Percentiles rank a stretch among this genome's conserved stretches.
These are phyloP conservation scores for Piezodorus guildinii DNA, from an alignment of 1,140 invertebrate species.

Conservation along the genomic window DNA sequence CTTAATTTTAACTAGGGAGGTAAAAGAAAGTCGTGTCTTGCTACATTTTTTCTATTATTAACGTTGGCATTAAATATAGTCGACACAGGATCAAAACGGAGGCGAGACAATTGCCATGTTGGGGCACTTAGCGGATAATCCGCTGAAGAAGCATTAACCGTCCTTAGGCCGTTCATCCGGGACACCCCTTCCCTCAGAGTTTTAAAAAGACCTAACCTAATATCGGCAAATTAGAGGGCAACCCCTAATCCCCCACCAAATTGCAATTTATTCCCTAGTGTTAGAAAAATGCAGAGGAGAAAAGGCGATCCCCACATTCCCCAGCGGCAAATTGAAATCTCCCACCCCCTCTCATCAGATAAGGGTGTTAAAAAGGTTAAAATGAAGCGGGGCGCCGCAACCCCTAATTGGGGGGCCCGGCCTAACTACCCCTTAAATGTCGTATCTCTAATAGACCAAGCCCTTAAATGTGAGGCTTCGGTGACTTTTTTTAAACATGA, in stretches of 20 bases:
- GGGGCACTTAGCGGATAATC: too few relatives aligned
- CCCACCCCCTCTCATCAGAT: constrained; percentile 23
- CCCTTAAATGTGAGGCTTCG: constrained; percentile 9
- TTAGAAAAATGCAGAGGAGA: constrained; percentile 9
- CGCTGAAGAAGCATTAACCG: too few relatives aligned
- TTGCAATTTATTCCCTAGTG: constrained; percentile 16
- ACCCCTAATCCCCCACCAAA: constrained; percentile 2
- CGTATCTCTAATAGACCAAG: constrained; percentile 13
- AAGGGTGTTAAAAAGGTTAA: constrained; percentile 28
- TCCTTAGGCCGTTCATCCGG: too few relatives aligned
- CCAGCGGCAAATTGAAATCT: constrained; percentile 21
- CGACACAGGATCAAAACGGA: too few relatives aligned
- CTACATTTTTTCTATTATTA: too few relatives aligned
- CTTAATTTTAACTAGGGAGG: too few relatives aligned
- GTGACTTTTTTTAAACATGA: constrained; percentile 14
- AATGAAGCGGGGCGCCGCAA: constrained; percentile 21
- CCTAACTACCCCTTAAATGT: constrained; percentile 19
- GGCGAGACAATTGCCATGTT: too few relatives aligned
- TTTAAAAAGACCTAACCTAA: constrained; percentile 11
- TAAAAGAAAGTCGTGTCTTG: too few relatives aligned
- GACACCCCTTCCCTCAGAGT: too few relatives aligned
- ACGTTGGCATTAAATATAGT: too few relatives aligned
- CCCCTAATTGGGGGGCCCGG: constrained; percentile 10
- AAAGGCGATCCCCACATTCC: background rate
- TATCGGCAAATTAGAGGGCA: constrained; percentile 13